Conservation (phyloP, 1,140 invertebrate genomes). For the Drosophila chauvacae region DNA sequence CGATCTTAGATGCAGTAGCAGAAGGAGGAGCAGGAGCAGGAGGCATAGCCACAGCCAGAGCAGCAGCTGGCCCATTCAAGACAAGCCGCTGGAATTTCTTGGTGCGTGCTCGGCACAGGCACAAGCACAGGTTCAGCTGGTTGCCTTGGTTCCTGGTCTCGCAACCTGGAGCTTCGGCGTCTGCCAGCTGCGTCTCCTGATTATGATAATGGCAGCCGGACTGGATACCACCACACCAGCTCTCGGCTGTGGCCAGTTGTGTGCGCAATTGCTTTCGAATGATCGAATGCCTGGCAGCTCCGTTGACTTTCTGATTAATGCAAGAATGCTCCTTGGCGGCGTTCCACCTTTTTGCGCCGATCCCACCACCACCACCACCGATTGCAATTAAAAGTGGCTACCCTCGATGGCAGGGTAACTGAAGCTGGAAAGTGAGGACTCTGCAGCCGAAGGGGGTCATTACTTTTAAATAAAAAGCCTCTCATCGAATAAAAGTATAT, state of each 20-base stretch:
- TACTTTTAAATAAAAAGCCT: neutral
- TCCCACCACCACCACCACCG: slow-evolving; percentile 36
- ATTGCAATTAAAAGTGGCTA: slow-evolving; percentile 73
- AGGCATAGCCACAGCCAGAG: slow-evolving; percentile 26
- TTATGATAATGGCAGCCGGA: slow-evolving; percentile 73
- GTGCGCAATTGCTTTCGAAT: slow-evolving; percentile 75
- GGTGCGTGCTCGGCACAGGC: slow-evolving; percentile 84
- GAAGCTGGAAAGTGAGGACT: neutral
- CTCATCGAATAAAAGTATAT: too few relatives aligned
- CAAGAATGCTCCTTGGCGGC: slow-evolving; percentile 76
- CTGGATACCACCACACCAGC: slow-evolving; percentile 20
- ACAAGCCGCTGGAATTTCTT: slow-evolving; percentile 83
- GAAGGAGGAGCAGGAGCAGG: slow-evolving; percentile 21
- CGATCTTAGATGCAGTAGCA: slow-evolving; percentile 60
- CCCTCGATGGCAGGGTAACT: slow-evolving; percentile 21
- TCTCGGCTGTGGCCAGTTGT: slow-evolving; percentile 18
- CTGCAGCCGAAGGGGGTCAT: neutral
- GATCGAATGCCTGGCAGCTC: slow-evolving; percentile 74
- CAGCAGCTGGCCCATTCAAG: slow-evolving; percentile 71
- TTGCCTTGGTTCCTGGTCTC: slow-evolving; percentile 15
- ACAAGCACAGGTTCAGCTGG: slow-evolving; percentile 51
- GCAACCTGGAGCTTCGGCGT: slow-evolving; percentile 52
- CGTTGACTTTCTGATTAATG: slow-evolving; percentile 83
- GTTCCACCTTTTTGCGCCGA: slow-evolving; percentile 56
- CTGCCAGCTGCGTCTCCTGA: slow-evolving; percentile 77